These are phyloP conservation scores for Cataglyphis cursor DNA, from an alignment of 2,888 invertebrate species.

Conservation along the genomic window DNA sequence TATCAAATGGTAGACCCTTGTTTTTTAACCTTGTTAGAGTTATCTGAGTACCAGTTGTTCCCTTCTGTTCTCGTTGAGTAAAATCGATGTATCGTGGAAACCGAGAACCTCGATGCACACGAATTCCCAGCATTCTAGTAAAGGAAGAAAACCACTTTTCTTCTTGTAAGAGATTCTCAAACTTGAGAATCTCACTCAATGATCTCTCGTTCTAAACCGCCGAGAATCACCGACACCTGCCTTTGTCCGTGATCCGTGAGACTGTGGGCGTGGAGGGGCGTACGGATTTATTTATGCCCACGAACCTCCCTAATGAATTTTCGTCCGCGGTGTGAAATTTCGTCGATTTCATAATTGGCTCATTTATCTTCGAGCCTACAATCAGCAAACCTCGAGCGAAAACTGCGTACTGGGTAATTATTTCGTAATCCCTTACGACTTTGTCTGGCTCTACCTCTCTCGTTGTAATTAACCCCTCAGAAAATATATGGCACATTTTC, in stretches of 20 bases:
- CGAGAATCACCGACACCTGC: conserved; percentile 73
- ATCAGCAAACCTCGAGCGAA: conserved; percentile 64
- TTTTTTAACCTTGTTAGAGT: conserved; percentile 47
- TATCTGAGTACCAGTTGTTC: conserved; percentile 57
- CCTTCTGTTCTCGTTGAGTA: conserved; percentile 45
- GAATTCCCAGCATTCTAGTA: conserved; percentile 60
- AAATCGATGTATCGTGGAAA: conserved; percentile 60
- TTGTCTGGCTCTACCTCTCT: conserved; percentile 56
- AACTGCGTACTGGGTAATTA: conserved; percentile 56
- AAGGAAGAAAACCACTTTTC: conserved; percentile 59
- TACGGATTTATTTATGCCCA: conserved; percentile 79
- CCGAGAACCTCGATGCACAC: conserved; percentile 38
- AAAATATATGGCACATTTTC: conserved; percentile 63
- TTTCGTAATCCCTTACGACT: conserved; percentile 57
- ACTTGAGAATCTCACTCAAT: conserved; percentile 59
- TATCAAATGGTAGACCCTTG: conserved; percentile 35
- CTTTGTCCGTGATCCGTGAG: conserved; percentile 70
- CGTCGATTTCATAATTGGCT: conserved; percentile 83
- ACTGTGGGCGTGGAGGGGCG: conserved; percentile 72
- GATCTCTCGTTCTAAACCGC: conserved; percentile 49
- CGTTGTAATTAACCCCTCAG: conserved; percentile 71
- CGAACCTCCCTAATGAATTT: conserved; percentile 81
- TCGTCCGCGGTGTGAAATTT: conserved; percentile 81
- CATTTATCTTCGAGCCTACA: conserved; percentile 75
- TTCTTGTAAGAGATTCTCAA: conserved; percentile 52